A percentile compares a stretch with the other conserved stretches of the same genome.
Conservation (phyloP, 2,113 vertebrate genomes). For the Rhynchomys soricoides region DNA sequence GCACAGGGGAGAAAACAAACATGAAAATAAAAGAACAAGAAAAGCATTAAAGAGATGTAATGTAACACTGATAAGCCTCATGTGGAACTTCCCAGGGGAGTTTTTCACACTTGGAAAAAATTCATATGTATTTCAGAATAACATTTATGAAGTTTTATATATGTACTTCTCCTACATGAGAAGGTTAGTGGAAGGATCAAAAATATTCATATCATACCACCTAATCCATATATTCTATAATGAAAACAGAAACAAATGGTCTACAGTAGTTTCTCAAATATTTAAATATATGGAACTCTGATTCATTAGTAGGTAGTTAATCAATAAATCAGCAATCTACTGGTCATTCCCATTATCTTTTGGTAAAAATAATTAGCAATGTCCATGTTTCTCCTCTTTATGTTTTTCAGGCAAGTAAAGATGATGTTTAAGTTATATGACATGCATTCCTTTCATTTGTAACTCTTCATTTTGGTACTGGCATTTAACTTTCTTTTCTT, state of each 20-base stretch:
- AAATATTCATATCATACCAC: background rate
- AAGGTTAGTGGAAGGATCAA: background rate
- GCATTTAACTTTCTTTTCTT: background rate
- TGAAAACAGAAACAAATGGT: background rate
- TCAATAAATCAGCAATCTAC: background rate
- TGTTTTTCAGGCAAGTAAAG: background rate
- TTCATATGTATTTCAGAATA: background rate
- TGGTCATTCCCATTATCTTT: background rate
- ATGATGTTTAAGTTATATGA: background rate
- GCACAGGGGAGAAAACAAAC: background rate
- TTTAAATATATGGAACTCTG: background rate
- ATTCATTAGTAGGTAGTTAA: background rate
- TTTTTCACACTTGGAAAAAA: background rate
- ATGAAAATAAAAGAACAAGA: background rate
- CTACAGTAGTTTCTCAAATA: background rate
- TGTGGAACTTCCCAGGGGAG: background rate
- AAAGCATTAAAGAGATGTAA: background rate
- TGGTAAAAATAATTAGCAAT: background rate
- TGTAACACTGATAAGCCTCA: background rate
- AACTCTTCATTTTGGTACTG: background rate
- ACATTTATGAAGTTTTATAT: background rate
- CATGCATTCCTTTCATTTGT: background rate
- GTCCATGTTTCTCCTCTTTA: background rate
- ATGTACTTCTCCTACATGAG: background rate
- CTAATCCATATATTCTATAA: background rate